Base-by-base conservation (phyloP, 35 echinoderm and acorn worm species). In the Heliocidaris tuberculata region DNA sequence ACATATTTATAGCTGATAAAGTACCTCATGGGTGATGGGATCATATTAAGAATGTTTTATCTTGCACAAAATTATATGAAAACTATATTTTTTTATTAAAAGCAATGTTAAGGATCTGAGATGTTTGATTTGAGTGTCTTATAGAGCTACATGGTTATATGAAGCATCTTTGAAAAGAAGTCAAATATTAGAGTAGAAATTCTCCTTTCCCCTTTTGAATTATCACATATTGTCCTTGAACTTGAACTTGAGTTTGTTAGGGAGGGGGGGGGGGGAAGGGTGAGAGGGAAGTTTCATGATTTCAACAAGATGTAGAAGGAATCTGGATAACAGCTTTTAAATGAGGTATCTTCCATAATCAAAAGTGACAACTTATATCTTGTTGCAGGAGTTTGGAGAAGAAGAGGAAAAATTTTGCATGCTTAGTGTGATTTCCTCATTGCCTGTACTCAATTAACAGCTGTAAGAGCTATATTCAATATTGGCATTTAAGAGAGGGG, bases 391-490 rank as follows among this genome's bases (percentile, higher is more conserved):
- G 87, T 89, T 89, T 47, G 31, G 65, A 89, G 7, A 24, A 32
- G 47, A 89, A 17, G 50, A 93, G 91, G 13, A 17, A 42, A 89
- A 89, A 89, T 32, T 32, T 17, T 89, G 31, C 31, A 93, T 93
- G 91, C 47, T 93, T 32, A 59, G 91, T 59, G 91, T 93, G 50
- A 93, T 93, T 49, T 93, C 48, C 91, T 59, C 27, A 49, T 93
- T 59, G 91, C 48, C 91, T 93, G 91, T 93, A 93, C 48, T 48
- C 91, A 93, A 93, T 93, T 93, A 93, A 93, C 91, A 93, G 91
- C 91, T 93, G 91, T n/a, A 48, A 59, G 91, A 48, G 6, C 91
- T 31, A 93, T 93, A 93, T 93, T 59, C 31, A 49, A 93, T 31
- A 59, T 93, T 59, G 50, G 50, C 47, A 59, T 30, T 30, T 31